Evolutionary conservation across 2,797 vertebrate genomes (phyloP), one percentile per base, ranked within the genome.

Genomic region (Acanthurus lineatus): DNA sequence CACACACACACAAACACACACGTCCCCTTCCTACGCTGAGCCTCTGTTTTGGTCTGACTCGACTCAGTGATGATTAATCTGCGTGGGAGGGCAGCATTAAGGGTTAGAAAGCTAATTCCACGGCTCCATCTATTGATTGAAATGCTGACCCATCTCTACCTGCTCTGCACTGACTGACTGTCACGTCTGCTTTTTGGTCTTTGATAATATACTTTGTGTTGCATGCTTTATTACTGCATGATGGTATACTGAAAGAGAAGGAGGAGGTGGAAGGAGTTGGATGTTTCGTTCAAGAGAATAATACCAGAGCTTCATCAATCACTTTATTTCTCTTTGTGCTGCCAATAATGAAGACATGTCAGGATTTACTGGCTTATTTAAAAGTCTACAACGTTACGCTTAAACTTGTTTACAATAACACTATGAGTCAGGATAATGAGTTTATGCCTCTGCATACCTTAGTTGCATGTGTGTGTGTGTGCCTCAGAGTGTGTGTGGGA

Each of bases 21-120:
- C 10, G 25, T 11, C 9, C 25, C 19, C 14, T 42, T 66, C 58
- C 45, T 56, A 64, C 25, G 1, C 59, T 58, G 17, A 68, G 51
- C 42, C 57, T 2, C 28, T 5, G 61, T 47, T 79, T 52, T 60
- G 19, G 32, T 72, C 64, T 60, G 58, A 66, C 63, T 73, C 4
- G 12, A 70, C 48, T 53, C 45, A 57, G 17, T 53, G 71, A 79
- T 82, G 72, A 91, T 76, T 82, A 63, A 79, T 77, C 69, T 61
- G 48, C 40, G 63, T 75, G 77, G 75, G 71, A 72, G 74, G 60
- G 51, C n/a, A 72, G 67, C 25, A 65, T 80, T 78, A 57, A 65
- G 45, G 56, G 62, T 38, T 74, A 70, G 35, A 73, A 73, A 75
- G 61, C 66, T 17, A 85, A 86, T 77, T 86, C 77, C 61, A 52